Evolutionary conservation across 92 coral and sea anemone genomes (phyloP), one percentile per base, ranked within the genome.

Genomic region (Paramuricea clavata): DNA sequence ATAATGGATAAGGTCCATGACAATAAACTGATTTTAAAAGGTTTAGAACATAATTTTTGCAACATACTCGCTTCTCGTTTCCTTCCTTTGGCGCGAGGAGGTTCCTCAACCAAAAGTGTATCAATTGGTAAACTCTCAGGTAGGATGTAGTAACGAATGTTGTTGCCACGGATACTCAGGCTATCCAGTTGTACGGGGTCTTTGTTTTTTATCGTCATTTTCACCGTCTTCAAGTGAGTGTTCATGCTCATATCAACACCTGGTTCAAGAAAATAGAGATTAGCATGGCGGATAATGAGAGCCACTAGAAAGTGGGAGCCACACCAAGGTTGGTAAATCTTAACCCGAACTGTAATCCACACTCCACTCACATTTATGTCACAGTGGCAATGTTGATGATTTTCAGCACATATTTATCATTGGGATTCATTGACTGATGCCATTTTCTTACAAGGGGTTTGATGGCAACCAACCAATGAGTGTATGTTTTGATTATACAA

Each of bases 241-340:
- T 96, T 96, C 99, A 96, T 96, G 62, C 99, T 96, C 99, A 96
- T 96, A 54, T 96, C 99, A 21, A 96, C 98, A 86, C 99, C 99
- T 96, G 6, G 30, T 32, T n/a, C n/a, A n/a, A n/a, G n/a, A n/a
- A n/a, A n/a, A n/a, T n/a, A n/a, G n/a, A n/a, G n/a, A n/a, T n/a
- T n/a, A n/a, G n/a, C n/a, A 17, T 56, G 64, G 31, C 41, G 3
- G 30, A 19, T n/a, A n/a, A n/a, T n/a, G n/a, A n/a, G n/a, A n/a
- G n/a, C n/a, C n/a, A n/a, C n/a, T n/a, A n/a, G n/a, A n/a, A n/a
- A n/a, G n/a, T n/a, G n/a, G n/a, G n/a, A n/a, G n/a, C n/a, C n/a
- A n/a, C n/a, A n/a, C n/a, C n/a, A n/a, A n/a, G n/a, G n/a, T n/a
- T n/a, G n/a, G n/a, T n/a, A n/a, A n/a, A n/a, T n/a, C n/a, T n/a